Conservation (phyloP, 2,113 vertebrate species). For the Phasianus colchicus region DNA sequence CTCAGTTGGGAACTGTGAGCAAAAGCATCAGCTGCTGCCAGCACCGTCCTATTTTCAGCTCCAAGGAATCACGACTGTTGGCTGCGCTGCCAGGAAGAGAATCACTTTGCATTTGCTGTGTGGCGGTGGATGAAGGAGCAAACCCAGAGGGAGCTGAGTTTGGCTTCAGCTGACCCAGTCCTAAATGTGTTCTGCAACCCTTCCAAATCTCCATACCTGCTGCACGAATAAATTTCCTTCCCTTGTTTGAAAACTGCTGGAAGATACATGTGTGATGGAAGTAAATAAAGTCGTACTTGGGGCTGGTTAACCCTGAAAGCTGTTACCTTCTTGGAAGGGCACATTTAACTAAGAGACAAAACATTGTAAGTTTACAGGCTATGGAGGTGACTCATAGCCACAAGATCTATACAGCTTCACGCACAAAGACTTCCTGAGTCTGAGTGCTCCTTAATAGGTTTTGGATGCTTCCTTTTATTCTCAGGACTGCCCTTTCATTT, state of each 20-base stretch:
- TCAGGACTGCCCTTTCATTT: neutral
- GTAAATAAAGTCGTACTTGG: neutral
- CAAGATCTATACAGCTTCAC: neutral
- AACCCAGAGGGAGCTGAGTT: neutral
- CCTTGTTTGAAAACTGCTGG: neutral
- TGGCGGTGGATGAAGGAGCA: neutral
- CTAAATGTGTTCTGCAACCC: neutral
- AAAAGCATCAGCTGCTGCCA: constrained; percentile 62
- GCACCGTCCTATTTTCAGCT: constrained; percentile 55
- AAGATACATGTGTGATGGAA: neutral
- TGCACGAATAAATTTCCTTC: neutral
- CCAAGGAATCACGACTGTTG: constrained; percentile 66
- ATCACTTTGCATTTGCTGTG: constrained; percentile 20
- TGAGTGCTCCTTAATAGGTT: neutral
- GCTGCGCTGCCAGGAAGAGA: neutral
- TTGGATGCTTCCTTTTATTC: neutral
- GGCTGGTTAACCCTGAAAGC: neutral
- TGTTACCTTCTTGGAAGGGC: neutral
- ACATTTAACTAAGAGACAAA: neutral
- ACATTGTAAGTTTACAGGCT: neutral
- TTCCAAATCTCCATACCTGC: neutral
- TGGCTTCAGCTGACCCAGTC: neutral
- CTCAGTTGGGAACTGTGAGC: constrained; percentile 59
- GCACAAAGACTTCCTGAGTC: neutral
- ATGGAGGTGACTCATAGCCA: neutral